Conservation (phyloP, 1,140 invertebrate species). For the Saccostrea glomerata region DNA sequence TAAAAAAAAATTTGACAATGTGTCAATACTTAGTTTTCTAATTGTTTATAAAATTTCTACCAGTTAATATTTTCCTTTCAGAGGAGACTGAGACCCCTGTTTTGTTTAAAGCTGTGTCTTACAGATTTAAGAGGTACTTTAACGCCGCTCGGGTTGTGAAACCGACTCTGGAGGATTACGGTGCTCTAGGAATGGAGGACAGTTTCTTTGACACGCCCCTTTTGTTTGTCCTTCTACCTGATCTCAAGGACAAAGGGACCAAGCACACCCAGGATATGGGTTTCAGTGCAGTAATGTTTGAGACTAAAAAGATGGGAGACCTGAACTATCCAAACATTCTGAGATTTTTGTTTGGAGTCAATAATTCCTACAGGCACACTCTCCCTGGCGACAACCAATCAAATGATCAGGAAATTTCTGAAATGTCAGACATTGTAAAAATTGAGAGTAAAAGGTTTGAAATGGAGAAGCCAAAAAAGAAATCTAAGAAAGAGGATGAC, state of each 20-base stretch:
- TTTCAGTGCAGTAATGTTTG: constrained; percentile 65
- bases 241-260: background rate
- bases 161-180: constrained; percentile 63
- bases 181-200: constrained; percentile 60
- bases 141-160: constrained; percentile 62
- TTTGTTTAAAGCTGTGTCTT: constrained; percentile 62
- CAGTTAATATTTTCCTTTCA: constrained; percentile 51
- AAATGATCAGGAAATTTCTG: constrained; percentile 53
- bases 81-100: constrained; percentile 64
- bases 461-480: constrained; percentile 42
- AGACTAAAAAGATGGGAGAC: constrained; percentile 58
- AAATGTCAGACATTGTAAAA: constrained; percentile 69
- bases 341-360: constrained; percentile 67
- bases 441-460: constrained; percentile 68
- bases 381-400: constrained; percentile 64
- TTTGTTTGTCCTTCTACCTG: constrained; percentile 63
- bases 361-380: constrained; percentile 65
- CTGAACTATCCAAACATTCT: constrained; percentile 69
- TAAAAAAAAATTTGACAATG: background rate
- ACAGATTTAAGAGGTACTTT: constrained; percentile 68
- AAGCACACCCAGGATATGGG: constrained; percentile 41
- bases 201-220: constrained; percentile 61
- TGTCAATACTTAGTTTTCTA: background rate
- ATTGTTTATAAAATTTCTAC: background rate
- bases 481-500: background rate